Conservation (phyloP, 2,797 vertebrate species). For the Odontamblyopus rebecca region DNA sequence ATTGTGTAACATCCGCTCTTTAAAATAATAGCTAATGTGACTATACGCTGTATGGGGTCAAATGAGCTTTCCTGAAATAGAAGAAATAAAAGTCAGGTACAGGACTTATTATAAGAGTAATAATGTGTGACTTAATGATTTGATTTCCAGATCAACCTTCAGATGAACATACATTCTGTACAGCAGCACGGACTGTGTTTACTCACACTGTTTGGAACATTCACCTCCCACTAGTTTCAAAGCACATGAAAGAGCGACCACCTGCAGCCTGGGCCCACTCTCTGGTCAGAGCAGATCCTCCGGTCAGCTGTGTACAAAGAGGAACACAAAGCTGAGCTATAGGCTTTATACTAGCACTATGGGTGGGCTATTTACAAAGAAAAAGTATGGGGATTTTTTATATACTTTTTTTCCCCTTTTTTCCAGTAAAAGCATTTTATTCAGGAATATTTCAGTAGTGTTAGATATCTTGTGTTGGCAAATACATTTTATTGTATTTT, state of each 20-base stretch:
- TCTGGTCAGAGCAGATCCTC: background rate
- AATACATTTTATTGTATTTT: too few relatives aligned
- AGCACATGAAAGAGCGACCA: background rate
- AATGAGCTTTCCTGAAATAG: too few relatives aligned
- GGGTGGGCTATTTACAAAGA: too few relatives aligned
- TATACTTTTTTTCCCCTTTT: too few relatives aligned
- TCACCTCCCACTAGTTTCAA: slow-evolving; percentile 2
- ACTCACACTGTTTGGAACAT: background rate
- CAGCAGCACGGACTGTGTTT: background rate
- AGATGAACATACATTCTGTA: background rate
- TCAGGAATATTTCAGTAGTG: too few relatives aligned
- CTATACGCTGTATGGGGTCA: too few relatives aligned
- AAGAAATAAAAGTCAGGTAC: background rate
- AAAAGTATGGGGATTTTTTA: too few relatives aligned
- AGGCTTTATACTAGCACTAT: too few relatives aligned
- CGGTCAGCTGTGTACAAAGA: background rate
- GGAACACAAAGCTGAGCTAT: background rate
- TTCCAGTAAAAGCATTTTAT: too few relatives aligned
- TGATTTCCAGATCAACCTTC: background rate
- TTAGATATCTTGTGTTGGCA: too few relatives aligned
- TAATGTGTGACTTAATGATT: background rate
- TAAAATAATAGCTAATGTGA: too few relatives aligned
- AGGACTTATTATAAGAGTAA: background rate
- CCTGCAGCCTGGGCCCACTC: background rate
- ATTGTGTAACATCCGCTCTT: too few relatives aligned